These are phyloP conservation scores for Furcifer pardalis DNA, from an alignment of 2,797 vertebrate species.

Conservation along the genomic window DNA sequence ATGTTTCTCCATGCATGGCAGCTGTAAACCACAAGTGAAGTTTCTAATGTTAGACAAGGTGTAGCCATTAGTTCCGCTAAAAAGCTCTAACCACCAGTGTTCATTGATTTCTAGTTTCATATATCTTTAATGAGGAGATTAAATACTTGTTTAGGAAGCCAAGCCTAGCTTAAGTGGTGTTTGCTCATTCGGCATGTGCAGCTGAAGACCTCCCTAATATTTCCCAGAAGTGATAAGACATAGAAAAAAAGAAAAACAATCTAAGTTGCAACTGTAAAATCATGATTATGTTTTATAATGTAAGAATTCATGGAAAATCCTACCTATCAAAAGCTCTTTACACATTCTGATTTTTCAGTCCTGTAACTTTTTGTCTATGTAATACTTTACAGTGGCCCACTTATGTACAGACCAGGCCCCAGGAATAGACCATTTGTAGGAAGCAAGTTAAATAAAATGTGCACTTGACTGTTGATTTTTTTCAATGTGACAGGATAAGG, in stretches of 20 bases:
- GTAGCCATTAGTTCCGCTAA: slow-evolving; percentile 89
- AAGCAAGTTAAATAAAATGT: neutral
- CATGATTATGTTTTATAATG: slow-evolving; percentile 29
- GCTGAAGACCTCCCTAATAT: slow-evolving; percentile 82
- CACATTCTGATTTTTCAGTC: neutral
- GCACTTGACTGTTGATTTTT: neutral
- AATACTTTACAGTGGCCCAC: neutral
- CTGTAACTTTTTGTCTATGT: neutral
- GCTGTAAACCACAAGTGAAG: slow-evolving; percentile 86
- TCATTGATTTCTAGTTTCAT: slow-evolving; percentile 98
- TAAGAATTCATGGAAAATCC: slow-evolving; percentile 50
- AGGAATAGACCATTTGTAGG: too few species aligned
- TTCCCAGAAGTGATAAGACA: slow-evolving; percentile 80
- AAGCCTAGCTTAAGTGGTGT: slow-evolving; percentile 88
- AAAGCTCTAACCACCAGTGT: slow-evolving; percentile 86
- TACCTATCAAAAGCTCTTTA: slow-evolving; percentile 20
- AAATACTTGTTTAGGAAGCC: slow-evolving; percentile 98
- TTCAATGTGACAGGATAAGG: neutral
- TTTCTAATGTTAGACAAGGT: slow-evolving; percentile 93
- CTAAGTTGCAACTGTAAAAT: slow-evolving; percentile 70
- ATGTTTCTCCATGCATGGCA: slow-evolving; percentile 77
- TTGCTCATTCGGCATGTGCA: slow-evolving; percentile 79
- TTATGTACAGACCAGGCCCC: neutral
- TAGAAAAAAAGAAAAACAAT: slow-evolving; percentile 49
- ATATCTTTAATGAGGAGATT: slow-evolving; percentile 99